Evolutionary conservation across 2,113 vertebrate species (phyloP).

Genomic region (Petrocephalus zakoni): DNA sequence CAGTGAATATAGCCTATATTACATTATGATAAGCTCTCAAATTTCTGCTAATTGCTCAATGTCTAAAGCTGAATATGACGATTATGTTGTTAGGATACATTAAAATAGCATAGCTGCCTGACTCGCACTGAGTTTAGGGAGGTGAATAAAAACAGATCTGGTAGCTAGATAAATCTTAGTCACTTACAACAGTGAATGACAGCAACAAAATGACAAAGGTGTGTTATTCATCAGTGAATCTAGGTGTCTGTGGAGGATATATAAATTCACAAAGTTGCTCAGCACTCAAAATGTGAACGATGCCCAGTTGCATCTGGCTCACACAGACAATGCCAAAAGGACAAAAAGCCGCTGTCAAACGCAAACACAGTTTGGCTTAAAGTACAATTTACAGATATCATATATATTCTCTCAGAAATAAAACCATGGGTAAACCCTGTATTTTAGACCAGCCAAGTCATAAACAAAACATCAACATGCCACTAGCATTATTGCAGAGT

Average conservation of each 20-base stretch:
- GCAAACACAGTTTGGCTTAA: not conserved
- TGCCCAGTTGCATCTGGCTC: not conserved
- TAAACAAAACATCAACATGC: not conserved
- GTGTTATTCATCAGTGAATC: not conserved
- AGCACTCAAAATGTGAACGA: not conserved
- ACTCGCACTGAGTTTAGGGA: not conserved
- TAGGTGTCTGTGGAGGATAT: not conserved
- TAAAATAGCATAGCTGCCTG: not conserved
- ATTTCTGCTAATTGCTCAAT: not conserved
- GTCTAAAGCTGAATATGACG: not conserved
- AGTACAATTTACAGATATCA: not conserved
- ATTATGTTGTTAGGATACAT: not conserved
- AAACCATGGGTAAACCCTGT: not conserved
- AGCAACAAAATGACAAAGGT: not conserved
- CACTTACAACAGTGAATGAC: not conserved
- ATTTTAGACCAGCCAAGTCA: not conserved
- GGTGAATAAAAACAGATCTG: not conserved
- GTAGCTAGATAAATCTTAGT: not conserved
- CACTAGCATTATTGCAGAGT: not conserved
- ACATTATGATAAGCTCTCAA: not conserved
- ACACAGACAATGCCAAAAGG: not conserved
- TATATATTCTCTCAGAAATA: not conserved
- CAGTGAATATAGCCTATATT: not conserved
- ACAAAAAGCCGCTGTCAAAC: not conserved
- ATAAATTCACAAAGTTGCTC: not conserved